Evolutionary conservation across 2,797 vertebrate species (phyloP).

Genomic region (Rhyacichthys aspro): DNA sequence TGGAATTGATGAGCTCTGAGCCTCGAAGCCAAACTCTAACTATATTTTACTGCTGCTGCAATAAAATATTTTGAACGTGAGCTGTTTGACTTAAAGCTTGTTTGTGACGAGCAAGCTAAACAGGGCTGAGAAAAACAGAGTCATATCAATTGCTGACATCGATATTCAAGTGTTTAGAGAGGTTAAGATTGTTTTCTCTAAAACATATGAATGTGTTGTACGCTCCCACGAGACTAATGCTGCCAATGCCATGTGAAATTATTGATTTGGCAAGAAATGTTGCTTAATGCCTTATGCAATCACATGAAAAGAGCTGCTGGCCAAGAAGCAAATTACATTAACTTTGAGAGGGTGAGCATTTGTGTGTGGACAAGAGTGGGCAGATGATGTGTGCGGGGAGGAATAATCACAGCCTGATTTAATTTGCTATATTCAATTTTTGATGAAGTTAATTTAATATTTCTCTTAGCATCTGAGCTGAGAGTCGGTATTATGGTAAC

Average conservation of each 20-base stretch:
- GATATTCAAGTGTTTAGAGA: conserved; percentile 38
- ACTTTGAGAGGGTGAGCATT: conserved; percentile 61
- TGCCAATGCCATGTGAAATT: conserved; percentile 59
- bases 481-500: conserved; percentile 40
- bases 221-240: conserved; percentile 47
- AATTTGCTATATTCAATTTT: conserved; percentile 75
- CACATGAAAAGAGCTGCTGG: conserved; percentile 73
- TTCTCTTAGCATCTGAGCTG: conserved; percentile 52
- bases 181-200: conserved; percentile 31
- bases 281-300: conserved; percentile 71
- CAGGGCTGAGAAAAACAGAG: conserved; percentile 1
- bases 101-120: neutral
- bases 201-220: conserved; percentile 39
- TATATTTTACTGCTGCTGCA: neutral
- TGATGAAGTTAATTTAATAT: conserved; percentile 74
- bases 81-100: neutral
- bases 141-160: neutral
- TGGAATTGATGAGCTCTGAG: conserved; percentile 11
- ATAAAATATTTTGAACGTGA: conserved; percentile 6
- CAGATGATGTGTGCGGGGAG: conserved; percentile 36
- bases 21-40: neutral
- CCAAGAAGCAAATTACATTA: conserved; percentile 74
- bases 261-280: conserved; percentile 71
- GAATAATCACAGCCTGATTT: conserved; percentile 70
- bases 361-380: conserved; percentile 25